Percentiles rank a stretch among this genome's conserved stretches.
Evolutionary conservation across 2,888 invertebrate species (phyloP).

Genomic region (Leptogaster cylindrica): DNA sequence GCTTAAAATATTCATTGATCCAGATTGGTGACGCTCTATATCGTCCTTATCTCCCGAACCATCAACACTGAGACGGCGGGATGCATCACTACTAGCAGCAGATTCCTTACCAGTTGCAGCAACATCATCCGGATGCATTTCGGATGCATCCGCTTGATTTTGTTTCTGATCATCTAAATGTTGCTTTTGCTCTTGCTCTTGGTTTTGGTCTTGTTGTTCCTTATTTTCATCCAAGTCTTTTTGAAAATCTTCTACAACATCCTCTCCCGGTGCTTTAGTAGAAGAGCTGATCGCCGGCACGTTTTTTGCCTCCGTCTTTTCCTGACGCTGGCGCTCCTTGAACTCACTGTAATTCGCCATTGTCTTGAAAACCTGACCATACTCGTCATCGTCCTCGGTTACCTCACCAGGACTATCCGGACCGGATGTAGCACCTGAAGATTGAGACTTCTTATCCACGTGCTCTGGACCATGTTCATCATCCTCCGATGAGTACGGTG

Average conservation of each 20-base stretch:
- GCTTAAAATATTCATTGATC: conserved; percentile 46
- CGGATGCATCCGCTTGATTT: background rate
- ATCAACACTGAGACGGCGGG: conserved; percentile 14
- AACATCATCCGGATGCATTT: background rate
- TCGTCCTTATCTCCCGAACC: conserved; percentile 29
- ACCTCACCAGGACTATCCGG: conserved; percentile 80
- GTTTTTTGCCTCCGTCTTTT: conserved; percentile 25
- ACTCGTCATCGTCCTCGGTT: conserved; percentile 74
- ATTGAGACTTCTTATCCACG: conserved; percentile 62
- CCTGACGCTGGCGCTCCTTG: conserved; percentile 42
- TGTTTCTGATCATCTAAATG: conserved; percentile 19
- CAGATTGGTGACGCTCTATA: background rate
- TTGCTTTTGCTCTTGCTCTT: conserved; percentile 42
- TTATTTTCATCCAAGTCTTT: background rate
- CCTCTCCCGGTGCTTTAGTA: background rate
- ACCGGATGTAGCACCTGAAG: conserved; percentile 87
- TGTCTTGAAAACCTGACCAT: conserved; percentile 42
- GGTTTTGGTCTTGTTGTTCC: conserved; percentile 9
- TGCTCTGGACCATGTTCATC: conserved; percentile 52
- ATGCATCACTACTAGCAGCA: background rate
- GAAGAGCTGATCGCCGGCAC: conserved; percentile 30
- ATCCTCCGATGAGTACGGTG: conserved; percentile 63
- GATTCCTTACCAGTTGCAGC: background rate
- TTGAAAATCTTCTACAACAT: background rate
- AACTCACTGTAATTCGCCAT: conserved; percentile 48